phyloP scores from a whole-genome alignment of 1,140 invertebrate genomes.

The Drosophila ironensis region DNA sequence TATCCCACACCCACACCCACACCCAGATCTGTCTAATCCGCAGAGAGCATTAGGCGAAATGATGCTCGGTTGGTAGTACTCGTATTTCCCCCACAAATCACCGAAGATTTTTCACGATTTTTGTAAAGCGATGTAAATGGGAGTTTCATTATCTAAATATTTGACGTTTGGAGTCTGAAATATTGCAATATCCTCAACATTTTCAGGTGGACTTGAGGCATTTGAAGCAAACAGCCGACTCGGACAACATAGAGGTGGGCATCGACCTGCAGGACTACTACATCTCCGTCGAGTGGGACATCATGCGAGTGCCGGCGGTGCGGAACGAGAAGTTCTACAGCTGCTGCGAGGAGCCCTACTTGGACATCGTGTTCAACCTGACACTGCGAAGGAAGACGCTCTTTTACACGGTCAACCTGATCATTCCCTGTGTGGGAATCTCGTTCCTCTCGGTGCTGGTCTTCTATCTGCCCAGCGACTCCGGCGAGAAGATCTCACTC shows the following conservation, averaged over 20 bases:
- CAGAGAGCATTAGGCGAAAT: not conserved
- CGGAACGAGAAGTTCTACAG: slow-evolving; percentile 95
- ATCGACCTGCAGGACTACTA: slow-evolving; percentile 97
- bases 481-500: slow-evolving; percentile 98
- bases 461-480: slow-evolving; percentile 99
- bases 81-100: too few species aligned
- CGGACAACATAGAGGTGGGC: slow-evolving; percentile 91
- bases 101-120: too few species aligned
- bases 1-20: slow-evolving; percentile 22
- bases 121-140: not conserved
- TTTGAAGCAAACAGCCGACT: slow-evolving; percentile 90
- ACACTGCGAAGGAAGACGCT: slow-evolving; percentile 97
- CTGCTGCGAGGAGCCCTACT: slow-evolving; percentile 95
- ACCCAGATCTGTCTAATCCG: slow-evolving; percentile 7
- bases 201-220: slow-evolving; percentile 93
- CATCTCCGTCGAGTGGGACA: slow-evolving; percentile 98
- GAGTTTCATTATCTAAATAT: not conserved
- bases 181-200: not conserved
- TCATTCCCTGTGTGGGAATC: slow-evolving; percentile 97
- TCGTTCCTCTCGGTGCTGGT: slow-evolving; percentile 98
- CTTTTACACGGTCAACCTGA: slow-evolving; percentile 98
- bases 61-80: not conserved
- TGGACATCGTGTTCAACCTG: slow-evolving; percentile 99
- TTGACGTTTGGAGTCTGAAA: too few species aligned
- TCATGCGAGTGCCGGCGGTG: slow-evolving; percentile 93